phyloP scores from a whole-genome alignment of 1,140 invertebrate genomes.

The Hestina assimilis region DNA sequence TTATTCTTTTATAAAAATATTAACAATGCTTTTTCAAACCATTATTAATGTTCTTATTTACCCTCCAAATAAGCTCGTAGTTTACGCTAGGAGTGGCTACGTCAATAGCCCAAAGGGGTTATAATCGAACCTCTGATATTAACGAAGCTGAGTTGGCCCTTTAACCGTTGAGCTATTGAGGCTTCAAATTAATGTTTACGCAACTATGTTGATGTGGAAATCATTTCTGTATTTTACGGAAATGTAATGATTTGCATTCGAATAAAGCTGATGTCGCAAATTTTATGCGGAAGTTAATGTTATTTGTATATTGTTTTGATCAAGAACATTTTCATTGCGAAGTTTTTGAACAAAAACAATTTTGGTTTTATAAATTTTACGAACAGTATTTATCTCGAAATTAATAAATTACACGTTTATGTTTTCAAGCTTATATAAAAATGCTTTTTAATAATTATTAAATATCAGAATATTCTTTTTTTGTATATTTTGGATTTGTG shows the following conservation, averaged over 20 bases:
- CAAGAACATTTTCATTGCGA: slow-evolving; percentile 8
- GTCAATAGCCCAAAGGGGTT: too few species aligned
- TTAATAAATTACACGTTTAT: neutral
- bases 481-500: too few species aligned
- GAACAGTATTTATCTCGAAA: neutral
- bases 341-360: slow-evolving; percentile 4
- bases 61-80: too few species aligned
- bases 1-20: too few species aligned
- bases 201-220: slow-evolving; percentile 34
- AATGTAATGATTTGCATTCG: slow-evolving; percentile 45
- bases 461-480: too few species aligned
- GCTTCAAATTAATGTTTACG: too few species aligned
- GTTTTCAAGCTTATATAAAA: neutral
- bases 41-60: too few species aligned
- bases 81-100: too few species aligned
- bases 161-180: too few species aligned
- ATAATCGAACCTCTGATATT: too few species aligned
- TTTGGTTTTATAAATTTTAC: neutral
- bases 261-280: slow-evolving; percentile 36
- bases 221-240: slow-evolving; percentile 35
- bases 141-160: too few species aligned
- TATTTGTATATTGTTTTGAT: slow-evolving; percentile 11
- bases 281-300: slow-evolving; percentile 37
- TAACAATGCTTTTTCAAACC: too few species aligned
- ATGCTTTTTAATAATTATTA: neutral